Conservation (phyloP, 2,888 invertebrate genomes). For the Clepsis dumicolana region DNA sequence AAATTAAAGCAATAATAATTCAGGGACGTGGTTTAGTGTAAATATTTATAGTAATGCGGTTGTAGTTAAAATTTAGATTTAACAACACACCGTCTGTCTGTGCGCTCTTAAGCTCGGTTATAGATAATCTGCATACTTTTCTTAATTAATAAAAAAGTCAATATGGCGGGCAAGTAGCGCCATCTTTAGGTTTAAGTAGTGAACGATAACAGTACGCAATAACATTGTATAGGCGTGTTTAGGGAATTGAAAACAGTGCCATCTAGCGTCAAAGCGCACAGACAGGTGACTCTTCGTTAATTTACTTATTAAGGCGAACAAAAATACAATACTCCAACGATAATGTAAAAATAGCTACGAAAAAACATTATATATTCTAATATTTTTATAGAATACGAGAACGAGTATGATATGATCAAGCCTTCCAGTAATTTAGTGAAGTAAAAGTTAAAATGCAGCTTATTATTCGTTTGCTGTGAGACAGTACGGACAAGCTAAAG, state of each 20-base stretch:
- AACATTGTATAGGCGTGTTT: conserved; percentile 62
- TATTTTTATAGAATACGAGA: conserved; percentile 85
- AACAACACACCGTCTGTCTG: conserved; percentile 55
- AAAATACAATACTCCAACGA: conserved; percentile 79
- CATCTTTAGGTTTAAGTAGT: conserved; percentile 37
- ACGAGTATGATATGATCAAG: conserved; percentile 82
- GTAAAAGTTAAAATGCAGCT: conserved; percentile 73
- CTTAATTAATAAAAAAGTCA: conserved; percentile 13
- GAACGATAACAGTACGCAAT: conserved; percentile 49
- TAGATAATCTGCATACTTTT: background rate
- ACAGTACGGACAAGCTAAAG: conserved; percentile 60
- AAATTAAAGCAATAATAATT: conserved; percentile 40
- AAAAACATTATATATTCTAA: conserved; percentile 80
- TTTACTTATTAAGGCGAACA: conserved; percentile 68
- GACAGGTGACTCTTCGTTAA: conserved; percentile 57
- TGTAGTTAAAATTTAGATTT: conserved; percentile 70
- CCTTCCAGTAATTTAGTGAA: conserved; percentile 86
- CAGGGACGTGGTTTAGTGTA: conserved; percentile 62
- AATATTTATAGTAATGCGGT: conserved; percentile 60
- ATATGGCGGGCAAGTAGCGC: background rate
- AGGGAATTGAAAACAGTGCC: conserved; percentile 51
- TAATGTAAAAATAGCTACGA: conserved; percentile 74
- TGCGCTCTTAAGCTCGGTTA: conserved; percentile 31
- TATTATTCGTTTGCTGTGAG: conserved; percentile 76
- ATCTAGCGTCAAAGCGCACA: conserved; percentile 53